Evolutionary conservation across 2,113 vertebrate species (phyloP), one percentile per base, ranked within the genome.

Genomic region (Vulpes vulpes): DNA sequence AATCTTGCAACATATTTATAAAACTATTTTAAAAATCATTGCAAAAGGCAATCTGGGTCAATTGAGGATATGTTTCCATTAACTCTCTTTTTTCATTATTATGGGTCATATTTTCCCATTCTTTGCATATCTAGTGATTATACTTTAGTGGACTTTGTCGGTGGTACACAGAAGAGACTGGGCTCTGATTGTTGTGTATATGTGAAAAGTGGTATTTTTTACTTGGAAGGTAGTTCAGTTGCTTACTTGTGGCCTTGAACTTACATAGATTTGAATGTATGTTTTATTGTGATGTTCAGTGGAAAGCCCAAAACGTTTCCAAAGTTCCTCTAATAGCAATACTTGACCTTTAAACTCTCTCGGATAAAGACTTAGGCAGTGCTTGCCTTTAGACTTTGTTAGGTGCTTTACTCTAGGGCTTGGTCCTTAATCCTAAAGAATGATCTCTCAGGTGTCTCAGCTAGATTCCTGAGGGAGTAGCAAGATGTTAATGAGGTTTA

Each of bases 171-270:
- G 16, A n/a, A 85, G 49, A 78, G 25, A 35, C 7, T 79, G 17
- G 25, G n/a, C 92, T 86, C 15, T 79, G 91, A 59, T 49, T 11
- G 73, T 90, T 65, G 19, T 60, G 43, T 43, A 43, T 43, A 43
- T 43, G 22, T 86, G 43, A 69, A 90, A 96, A 87, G 8, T 82
- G 55, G 15, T 92, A 8, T 0, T 86, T 89, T 92, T 87, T 94
- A 49, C 62, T 16, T 86, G 89, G 38, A 78, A 80, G 10, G 15
- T 49, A 35, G 55, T 94, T 93, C 16, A 60, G 3, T 87, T 60
- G 49, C 14, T 81, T 35, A 60, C 32, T n/a, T 51, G 30, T 51
- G 30, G 25, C 12, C 27, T 96, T 89, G 38, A 76, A 76, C 17
- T 86, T 64, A 27, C 6, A 71, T 11, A 60, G 35, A 95, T 11